Evolutionary conservation across 1,140 invertebrate species (phyloP), one percentile per base, ranked within the genome.

Genomic region (Ceratosolen solmsi): DNA sequence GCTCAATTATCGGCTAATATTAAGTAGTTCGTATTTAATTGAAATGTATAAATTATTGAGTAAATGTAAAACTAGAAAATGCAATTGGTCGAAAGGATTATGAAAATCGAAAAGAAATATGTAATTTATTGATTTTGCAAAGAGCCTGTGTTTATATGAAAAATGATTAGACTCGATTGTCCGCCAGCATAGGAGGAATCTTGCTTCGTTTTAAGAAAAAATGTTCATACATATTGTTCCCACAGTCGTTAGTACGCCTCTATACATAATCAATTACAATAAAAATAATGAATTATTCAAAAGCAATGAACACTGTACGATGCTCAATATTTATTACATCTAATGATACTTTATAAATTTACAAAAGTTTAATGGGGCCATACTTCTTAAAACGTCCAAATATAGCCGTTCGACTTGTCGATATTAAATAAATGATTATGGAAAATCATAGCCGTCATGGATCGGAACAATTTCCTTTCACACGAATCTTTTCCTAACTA

Each of bases 231-330:
- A 38, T n/a, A 68, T 38, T 9, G 63, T 68, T 68, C 63, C 63
- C 63, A 68, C 33, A 68, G 36, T 68, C 17, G 22, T 68, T 38
- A 68, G 15, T 68, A 68, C 15, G 25, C 17, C 15, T n/a, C n/a
- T 38, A 68, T 68, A 38, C 5, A 38, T 0, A 68, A 68, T 68
- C 27, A 68, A 68, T 68, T 68, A 68, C n/a, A 68, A 38, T 68
- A 25, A 38, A 68, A 68, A 68, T 68, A 68, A 68, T 68, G 9
- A 68, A 68, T 38, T 38, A 0, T n/a, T 15, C 20, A 38, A 38
- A 68, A 11, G 17, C 33, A 38, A 68, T 38, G n/a, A 68, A n/a
- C 20, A 22, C 51, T 15, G 15, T 22, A 27, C 33, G 15, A 8
- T 38, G 33, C 1, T 3, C 11, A n/a, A 38, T 38, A n/a, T 68